A percentile compares a stretch with the other conserved stretches of the same genome.
These are phyloP conservation scores for Silurus glanis DNA, from an alignment of 2,113 vertebrate species.

Conservation along the genomic window DNA sequence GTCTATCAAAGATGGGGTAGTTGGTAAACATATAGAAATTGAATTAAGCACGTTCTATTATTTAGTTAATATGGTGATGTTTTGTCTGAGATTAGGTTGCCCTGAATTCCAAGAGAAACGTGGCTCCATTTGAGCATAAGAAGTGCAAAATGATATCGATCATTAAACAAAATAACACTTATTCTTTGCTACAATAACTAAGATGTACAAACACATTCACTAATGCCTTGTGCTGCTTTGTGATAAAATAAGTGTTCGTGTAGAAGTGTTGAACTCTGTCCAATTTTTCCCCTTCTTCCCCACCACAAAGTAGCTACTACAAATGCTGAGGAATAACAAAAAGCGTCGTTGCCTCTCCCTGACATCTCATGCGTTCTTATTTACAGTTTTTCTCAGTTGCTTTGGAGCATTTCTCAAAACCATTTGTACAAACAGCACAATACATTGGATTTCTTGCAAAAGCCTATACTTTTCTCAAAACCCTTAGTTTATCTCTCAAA, in stretches of 20 bases:
- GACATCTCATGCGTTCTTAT: background rate
- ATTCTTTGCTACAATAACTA: background rate
- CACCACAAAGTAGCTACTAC: background rate
- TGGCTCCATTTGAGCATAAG: background rate
- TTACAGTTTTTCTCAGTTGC: background rate
- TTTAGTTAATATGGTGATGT: background rate
- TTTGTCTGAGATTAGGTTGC: background rate
- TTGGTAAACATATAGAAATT: background rate
- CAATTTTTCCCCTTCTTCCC: background rate
- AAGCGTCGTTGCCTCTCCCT: background rate
- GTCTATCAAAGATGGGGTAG: background rate
- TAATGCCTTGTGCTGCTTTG: background rate
- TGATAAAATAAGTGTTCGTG: background rate
- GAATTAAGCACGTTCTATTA: background rate
- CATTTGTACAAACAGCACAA: too few species aligned
- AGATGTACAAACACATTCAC: slow-evolving; percentile 2
- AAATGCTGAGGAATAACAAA: background rate
- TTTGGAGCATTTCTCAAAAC: too few species aligned
- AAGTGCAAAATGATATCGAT: background rate
- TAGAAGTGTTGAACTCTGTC: background rate
- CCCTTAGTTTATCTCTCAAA: too few species aligned
- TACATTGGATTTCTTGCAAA: too few species aligned
- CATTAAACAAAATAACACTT: background rate
- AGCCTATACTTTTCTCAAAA: too few species aligned
- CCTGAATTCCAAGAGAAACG: background rate